Conservation (phyloP, 2,113 vertebrate genomes). For the Sebastes schlegelii region DNA sequence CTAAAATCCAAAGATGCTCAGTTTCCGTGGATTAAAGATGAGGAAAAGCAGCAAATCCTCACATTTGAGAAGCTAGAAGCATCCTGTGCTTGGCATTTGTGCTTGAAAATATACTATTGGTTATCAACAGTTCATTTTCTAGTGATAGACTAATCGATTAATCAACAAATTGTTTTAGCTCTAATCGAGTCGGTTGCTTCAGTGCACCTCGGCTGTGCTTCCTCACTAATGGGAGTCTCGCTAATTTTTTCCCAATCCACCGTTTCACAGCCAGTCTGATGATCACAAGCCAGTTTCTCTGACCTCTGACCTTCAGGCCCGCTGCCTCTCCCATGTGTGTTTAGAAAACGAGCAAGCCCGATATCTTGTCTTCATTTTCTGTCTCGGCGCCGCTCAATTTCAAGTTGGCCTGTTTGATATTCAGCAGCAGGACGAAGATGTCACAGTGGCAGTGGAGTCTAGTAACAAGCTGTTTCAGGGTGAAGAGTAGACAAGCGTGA, state of each 20-base stretch:
- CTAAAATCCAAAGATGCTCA: background rate
- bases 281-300: constrained; percentile 14
- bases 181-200: background rate
- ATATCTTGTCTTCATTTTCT: constrained; percentile 53
- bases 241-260: background rate
- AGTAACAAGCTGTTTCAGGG: constrained; percentile 62
- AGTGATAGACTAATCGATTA: background rate
- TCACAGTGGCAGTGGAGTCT: constrained; percentile 61
- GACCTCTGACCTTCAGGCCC: constrained; percentile 40
- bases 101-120: background rate
- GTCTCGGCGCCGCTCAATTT: constrained; percentile 50
- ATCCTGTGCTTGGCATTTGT: background rate
- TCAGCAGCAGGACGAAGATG: constrained; percentile 63
- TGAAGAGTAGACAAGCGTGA: constrained; percentile 50
- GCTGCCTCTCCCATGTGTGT: background rate
- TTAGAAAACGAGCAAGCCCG: constrained; percentile 33
- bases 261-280: constrained; percentile 8
- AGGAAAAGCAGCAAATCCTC: background rate
- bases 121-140: background rate
- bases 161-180: background rate
- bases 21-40: background rate
- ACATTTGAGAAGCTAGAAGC: background rate
- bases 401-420: constrained; percentile 62
- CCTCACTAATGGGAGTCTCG: background rate
- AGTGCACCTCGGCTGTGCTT: background rate